Evolutionary conservation across 1,140 invertebrate species (phyloP), one percentile per base, ranked within the genome.

Genomic region (Halictus rubicundus): DNA sequence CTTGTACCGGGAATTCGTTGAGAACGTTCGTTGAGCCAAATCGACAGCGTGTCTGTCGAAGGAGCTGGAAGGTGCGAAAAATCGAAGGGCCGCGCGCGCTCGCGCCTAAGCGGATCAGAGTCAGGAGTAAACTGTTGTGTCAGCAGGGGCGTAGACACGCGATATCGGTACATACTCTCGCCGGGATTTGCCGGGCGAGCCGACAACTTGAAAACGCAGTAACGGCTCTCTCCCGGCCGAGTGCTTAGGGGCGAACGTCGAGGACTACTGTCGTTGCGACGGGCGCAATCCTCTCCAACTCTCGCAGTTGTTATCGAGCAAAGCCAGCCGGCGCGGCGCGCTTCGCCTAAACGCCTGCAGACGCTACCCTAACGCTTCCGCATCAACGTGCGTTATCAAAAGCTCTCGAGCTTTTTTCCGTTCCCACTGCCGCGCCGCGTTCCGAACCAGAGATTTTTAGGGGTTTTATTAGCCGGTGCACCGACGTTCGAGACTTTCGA

Each of bases 101-200:
- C 68, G 66, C 73, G 60, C 69, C 37, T 81, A 86, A 86, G 80
- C 49, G 78, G 82, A 86, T 86, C 79, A 86, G 27, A 57, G 23
- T 49, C 57, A 37, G 25, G 32, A 5, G 42, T 80, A 59, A 80
- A 71, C 71, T 75, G 64, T 16, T 46, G 49, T 70, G 42, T 66
- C 64, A 42, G 46, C 49, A 27, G 8, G n/a, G 52, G 39, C 57
- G 54, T 54, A 75, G 72, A 74, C 71, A 75, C 60, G 72, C 57
- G 63, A 80, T 63, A 63, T 32, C 57, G 64, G 42, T 61, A 63
- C 64, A 54, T 52, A 68, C 23, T 61, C 27, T 27, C 16, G 23
- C 3, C 37, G 27, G 68, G 49, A 71, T 78, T 78, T 78, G 32
- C 12, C 27, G 27, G 68, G 1, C 4, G 23, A 64, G 8, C 19